A percentile compares a stretch with the other conserved stretches of the same genome.
phyloP scores from a whole-genome alignment of 2,113 vertebrate genomes.

The Leptobrachium ailaonicum region DNA sequence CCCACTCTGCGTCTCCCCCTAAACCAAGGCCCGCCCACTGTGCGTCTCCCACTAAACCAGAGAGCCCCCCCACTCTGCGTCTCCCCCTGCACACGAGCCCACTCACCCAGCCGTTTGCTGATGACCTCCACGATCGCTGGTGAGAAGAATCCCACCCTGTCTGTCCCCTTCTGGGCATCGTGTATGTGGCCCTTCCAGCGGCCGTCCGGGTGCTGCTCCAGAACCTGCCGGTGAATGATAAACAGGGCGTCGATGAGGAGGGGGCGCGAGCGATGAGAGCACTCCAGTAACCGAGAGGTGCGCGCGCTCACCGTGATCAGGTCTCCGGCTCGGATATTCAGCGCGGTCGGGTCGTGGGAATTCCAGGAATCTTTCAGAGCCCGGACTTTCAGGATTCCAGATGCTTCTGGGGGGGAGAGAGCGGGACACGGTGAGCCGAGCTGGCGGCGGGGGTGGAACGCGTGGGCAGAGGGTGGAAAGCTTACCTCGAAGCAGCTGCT shows the following conservation, averaged over 20 bases:
- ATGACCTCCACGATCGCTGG: slow-evolving; percentile 93
- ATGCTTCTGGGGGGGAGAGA: slow-evolving; percentile 77
- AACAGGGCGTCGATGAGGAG: neutral
- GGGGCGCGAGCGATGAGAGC: too few species aligned
- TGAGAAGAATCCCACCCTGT: slow-evolving; percentile 92
- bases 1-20: too few species aligned
- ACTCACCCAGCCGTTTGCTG: slow-evolving; percentile 83
- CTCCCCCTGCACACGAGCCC: neutral
- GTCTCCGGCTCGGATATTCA: slow-evolving; percentile 90
- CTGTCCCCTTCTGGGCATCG: slow-evolving; percentile 83
- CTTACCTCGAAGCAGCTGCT: slow-evolving; percentile 89
- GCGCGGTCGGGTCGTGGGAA: slow-evolving; percentile 91
- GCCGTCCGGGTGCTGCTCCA: slow-evolving; percentile 89
- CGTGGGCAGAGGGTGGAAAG: neutral
- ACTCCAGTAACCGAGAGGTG: too few species aligned
- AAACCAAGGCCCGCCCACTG: too few species aligned
- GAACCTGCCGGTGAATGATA: slow-evolving; percentile 68
- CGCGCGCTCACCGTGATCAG: slow-evolving; percentile 82
- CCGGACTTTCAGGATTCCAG: slow-evolving; percentile 89
- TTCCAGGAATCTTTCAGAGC: slow-evolving; percentile 97
- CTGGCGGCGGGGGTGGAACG: neutral
- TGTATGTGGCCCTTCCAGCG: slow-evolving; percentile 97
- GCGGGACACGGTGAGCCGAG: neutral
- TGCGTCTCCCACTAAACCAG: too few species aligned
- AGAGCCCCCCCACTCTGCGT: neutral